Percentiles rank a stretch among this genome's conserved stretches.
These are phyloP conservation scores for Brachypodius melanocephalos DNA, from an alignment of 2,113 vertebrate genomes.

Conservation along the genomic window DNA sequence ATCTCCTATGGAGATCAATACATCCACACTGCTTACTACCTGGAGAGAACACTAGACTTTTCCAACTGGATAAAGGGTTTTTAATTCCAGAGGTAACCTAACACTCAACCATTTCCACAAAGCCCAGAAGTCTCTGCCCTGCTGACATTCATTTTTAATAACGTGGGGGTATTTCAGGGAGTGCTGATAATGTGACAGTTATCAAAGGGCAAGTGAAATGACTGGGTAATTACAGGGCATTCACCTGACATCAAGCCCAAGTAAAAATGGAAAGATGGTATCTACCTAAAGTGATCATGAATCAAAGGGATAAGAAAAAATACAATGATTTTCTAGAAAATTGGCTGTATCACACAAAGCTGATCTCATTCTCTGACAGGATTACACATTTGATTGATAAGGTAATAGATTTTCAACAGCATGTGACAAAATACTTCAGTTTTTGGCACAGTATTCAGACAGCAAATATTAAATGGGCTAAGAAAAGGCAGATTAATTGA, in stretches of 20 bases:
- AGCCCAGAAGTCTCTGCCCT: background rate
- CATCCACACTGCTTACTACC: fast-evolving
- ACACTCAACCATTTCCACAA: background rate
- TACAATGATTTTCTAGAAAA: conserved; percentile 11
- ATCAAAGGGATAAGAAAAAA: conserved; percentile 37
- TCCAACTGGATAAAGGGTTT: background rate
- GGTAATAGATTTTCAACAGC: conserved; percentile 56
- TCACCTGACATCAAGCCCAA: conserved; percentile 42
- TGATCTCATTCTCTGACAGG: conserved; percentile 25
- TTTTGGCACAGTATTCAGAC: background rate
- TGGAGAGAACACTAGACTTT: background rate
- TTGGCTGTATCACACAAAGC: conserved; percentile 8
- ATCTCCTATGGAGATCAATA: background rate
- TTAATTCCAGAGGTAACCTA: background rate
- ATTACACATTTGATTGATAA: conserved; percentile 64
- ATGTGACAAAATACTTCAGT: conserved; percentile 57
- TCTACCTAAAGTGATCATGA: conserved; percentile 34
- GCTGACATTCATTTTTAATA: background rate
- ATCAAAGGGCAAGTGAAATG: conserved; percentile 3
- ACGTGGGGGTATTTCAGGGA: background rate
- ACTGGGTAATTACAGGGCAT: conserved; percentile 39
- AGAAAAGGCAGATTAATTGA: conserved; percentile 23
- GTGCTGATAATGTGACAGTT: background rate
- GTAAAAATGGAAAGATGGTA: conserved; percentile 17
- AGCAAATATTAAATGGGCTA: conserved; percentile 4